Base-by-base conservation (phyloP, 2,888 invertebrate species). In the Ferdinandea cuprea region DNA sequence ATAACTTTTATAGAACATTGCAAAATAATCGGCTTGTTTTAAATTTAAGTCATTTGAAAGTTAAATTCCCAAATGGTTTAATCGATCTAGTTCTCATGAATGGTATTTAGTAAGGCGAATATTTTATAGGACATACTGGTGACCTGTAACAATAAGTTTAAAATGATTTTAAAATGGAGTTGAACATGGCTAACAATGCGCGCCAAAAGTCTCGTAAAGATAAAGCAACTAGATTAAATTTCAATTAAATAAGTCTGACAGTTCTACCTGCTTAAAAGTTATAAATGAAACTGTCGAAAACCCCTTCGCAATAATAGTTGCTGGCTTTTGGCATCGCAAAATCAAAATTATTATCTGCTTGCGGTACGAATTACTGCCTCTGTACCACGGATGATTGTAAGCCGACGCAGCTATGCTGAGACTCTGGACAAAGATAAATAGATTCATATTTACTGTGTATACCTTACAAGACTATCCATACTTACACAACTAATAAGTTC, bases 101-200 rank as follows among this genome's bases (percentile, higher is more conserved):
- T 25, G 25, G 86, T 37, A 86, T 86, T 8, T 2, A 35, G 35
- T n/a, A 35, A 35, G 7, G 35, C 35, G 35, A 35, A 35, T 2
- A n/a, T 35, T 35, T n/a, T 35, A n/a, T 35, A 35, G 2, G 35
- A 35, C 35, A 35, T 11, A 8, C 8, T 35, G 7, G 7, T 35
- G 35, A 35, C 35, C 35, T 35, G 35, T n/a, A 35, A 35, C 2
- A 35, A 35, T 4, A 35, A 35, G n/a, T n/a, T n/a, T n/a, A n/a
- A n/a, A n/a, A n/a, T n/a, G n/a, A n/a, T n/a, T n/a, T n/a, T n/a
- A n/a, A n/a, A n/a, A n/a, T n/a, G n/a, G n/a, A n/a, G n/a, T n/a
- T n/a, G n/a, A n/a, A n/a, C n/a, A n/a, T n/a, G n/a, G n/a, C n/a
- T n/a, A n/a, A n/a, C n/a, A n/a, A n/a, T n/a, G n/a, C n/a, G n/a